Percentiles rank a stretch among this genome's conserved stretches.
Evolutionary conservation across 2,888 invertebrate genomes (phyloP).

Genomic region (Nemurella pictetii): DNA sequence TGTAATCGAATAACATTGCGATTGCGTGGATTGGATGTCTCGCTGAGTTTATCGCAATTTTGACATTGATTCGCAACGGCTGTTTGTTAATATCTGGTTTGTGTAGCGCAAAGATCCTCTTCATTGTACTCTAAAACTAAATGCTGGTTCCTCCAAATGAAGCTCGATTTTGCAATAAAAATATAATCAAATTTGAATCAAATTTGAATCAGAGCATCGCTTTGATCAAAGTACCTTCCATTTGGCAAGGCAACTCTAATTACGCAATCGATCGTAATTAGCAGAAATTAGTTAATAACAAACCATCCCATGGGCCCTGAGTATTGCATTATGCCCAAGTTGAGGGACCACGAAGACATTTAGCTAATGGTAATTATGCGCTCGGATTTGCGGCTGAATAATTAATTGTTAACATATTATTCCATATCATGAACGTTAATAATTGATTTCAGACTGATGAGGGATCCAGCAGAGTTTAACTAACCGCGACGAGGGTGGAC

Average conservation of each 20-base stretch:
- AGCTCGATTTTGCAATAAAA: no score
- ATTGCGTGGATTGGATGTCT: no score
- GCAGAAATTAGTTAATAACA: neutral
- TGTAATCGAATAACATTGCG: no score
- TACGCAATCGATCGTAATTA: neutral
- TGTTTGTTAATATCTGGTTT: no score
- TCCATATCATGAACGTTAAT: neutral
- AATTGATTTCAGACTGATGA: slow-evolving; percentile 23
- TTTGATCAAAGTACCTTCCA: neutral
- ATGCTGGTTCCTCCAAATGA: no score
- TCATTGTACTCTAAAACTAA: no score
- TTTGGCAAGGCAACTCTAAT: neutral
- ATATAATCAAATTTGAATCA: no score
- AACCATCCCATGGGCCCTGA: neutral
- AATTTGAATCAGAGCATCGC: no score
- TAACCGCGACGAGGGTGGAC: neutral
- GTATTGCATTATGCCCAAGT: neutral
- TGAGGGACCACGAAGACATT: slow-evolving; percentile 3
- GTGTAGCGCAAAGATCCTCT: no score
- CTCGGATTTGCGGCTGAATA: slow-evolving; percentile 14
- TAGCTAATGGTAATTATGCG: neutral
- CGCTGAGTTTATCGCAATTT: no score
- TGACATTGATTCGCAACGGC: no score
- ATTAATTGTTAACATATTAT: slow-evolving; percentile 17
- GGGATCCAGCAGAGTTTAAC: neutral